Percentiles rank a stretch among this genome's conserved stretches.
Conservation (phyloP, 2,113 vertebrate species). For the Pseudopodoces humilis region DNA sequence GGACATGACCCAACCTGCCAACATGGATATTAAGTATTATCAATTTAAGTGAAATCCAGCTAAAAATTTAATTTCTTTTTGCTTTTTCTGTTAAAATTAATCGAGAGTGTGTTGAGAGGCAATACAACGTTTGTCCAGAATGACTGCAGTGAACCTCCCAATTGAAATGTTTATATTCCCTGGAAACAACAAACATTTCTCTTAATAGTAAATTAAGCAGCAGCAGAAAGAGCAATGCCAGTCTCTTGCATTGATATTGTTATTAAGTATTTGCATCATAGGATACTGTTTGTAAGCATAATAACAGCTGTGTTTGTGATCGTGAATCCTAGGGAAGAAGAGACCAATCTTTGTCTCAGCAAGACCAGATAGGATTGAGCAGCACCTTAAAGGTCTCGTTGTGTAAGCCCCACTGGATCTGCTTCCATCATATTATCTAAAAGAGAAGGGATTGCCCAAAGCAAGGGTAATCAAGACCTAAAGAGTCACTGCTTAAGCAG, state of each 20-base stretch:
- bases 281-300: background rate
- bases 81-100: background rate
- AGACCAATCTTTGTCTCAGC: conserved; percentile 24
- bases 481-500: conserved; percentile 47
- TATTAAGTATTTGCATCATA: background rate
- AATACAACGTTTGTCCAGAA: background rate
- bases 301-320: background rate
- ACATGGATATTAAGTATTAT: background rate
- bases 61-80: background rate
- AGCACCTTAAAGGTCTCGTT: conserved; percentile 45
- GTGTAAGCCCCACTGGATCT: conserved; percentile 45
- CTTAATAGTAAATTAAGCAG: background rate
- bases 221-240: background rate
- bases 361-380: conserved; percentile 9
- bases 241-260: background rate
- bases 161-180: background rate
- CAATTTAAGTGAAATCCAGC: background rate
- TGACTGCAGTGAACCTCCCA: background rate
- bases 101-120: background rate
- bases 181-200: background rate
- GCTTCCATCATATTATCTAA: conserved; percentile 30
- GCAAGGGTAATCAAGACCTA: conserved; percentile 57
- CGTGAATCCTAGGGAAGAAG: background rate
- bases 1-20: background rate
- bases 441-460: conserved; percentile 51